Base-by-base conservation (phyloP, 2,888 invertebrate genomes). In the Zelleria hepariella region DNA sequence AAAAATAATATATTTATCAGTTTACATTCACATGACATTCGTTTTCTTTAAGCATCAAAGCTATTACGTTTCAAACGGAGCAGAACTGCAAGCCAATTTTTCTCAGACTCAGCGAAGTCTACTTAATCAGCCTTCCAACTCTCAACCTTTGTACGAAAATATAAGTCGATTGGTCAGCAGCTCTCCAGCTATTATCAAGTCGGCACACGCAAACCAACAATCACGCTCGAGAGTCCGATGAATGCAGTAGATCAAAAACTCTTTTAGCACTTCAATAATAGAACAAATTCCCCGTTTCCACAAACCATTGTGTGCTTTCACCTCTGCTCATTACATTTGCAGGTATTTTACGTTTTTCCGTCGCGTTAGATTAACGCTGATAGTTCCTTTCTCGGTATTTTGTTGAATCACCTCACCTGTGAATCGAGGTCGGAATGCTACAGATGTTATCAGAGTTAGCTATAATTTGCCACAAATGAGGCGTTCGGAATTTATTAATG, bases 141-240 rank as follows among this genome's bases (percentile, higher is more conserved):
- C n/a, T n/a, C n/a, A n/a, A n/a, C n/a, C n/a, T n/a, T n/a, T n/a
- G n/a, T n/a, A n/a, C n/a, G n/a, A n/a, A n/a, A n/a, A n/a, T n/a
- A n/a, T n/a, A n/a, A n/a, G n/a, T n/a, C n/a, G n/a, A n/a, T n/a
- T n/a, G n/a, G n/a, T n/a, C n/a, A n/a, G n/a, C n/a, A n/a, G n/a
- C n/a, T n/a, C n/a, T n/a, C n/a, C n/a, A n/a, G n/a, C n/a, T n/a
- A n/a, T 80, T 82, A 84, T 83, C 82, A 82, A 78, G 72, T 75
- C 75, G 68, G 64, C 67, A 69, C 84, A 86, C 84, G 86, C 86
- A 75, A 86, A 78, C 66, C 77, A 65, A 78, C 81, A 78, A 85
- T 86, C 83, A 83, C 68, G 70, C 62, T 63, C 68, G 59, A 51
- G 53, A 63, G 65, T 66, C 67, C 73, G 69, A 71, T 76, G 78